A percentile compares a stretch with the other conserved stretches of the same genome.
Evolutionary conservation across 2,113 vertebrate genomes (phyloP).

Genomic region (Daubentonia madagascariensis): DNA sequence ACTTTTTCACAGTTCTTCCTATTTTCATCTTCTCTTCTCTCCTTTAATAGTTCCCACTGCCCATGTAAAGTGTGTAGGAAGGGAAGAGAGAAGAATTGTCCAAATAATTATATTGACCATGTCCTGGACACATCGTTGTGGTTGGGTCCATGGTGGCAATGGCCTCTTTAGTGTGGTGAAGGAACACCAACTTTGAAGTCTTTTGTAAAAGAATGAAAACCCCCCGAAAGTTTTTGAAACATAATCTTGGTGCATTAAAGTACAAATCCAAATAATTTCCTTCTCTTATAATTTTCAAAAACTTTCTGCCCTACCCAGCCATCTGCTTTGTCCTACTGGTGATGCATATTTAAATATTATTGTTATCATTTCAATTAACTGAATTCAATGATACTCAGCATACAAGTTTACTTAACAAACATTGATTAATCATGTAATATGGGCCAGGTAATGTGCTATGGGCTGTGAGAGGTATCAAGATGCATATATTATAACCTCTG

Average conservation of each 20-base stretch:
- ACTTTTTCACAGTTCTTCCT: not conserved
- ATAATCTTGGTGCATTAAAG: not conserved
- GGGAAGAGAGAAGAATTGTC: not conserved
- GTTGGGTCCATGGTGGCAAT: not conserved
- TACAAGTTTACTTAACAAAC: not conserved
- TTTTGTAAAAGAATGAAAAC: not conserved
- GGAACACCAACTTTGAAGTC: not conserved
- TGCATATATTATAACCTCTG: not conserved
- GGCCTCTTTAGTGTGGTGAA: not conserved
- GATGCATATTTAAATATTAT: not conserved
- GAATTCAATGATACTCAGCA: not conserved
- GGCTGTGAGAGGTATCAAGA: not conserved
- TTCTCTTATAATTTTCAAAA: not conserved
- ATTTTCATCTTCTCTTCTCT: not conserved
- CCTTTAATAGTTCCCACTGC: not conserved
- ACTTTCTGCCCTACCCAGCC: not conserved
- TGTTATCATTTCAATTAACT: not conserved
- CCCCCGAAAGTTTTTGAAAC: not conserved
- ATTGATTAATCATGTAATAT: not conserved
- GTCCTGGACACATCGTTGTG: not conserved
- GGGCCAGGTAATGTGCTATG: not conserved
- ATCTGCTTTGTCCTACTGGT: not conserved
- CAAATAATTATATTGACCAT: not conserved
- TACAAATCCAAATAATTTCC: not conserved
- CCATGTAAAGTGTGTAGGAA: not conserved